Evolutionary conservation across 1,140 invertebrate species (phyloP).

Genomic region (Aphaenogaster floridana): DNA sequence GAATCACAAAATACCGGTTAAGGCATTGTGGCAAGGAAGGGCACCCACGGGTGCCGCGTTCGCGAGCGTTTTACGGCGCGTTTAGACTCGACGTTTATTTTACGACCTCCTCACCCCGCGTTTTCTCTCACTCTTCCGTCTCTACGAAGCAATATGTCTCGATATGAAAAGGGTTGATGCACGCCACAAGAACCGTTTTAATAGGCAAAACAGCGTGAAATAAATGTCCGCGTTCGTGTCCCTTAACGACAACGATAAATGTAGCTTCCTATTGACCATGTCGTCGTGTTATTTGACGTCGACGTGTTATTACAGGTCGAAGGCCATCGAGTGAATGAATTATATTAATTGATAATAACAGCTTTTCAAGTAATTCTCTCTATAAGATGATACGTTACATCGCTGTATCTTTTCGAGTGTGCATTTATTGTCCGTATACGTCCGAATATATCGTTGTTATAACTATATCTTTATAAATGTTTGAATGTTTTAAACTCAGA

Average conservation of each 20-base stretch:
- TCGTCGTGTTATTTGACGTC: not conserved
- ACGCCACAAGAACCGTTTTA: constrained; percentile 9
- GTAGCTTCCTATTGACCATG: not conserved
- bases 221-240: not conserved
- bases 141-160: not conserved
- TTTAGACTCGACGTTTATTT: constrained; percentile 54
- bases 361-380: not conserved
- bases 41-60: constrained; percentile 5
- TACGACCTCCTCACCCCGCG: constrained; percentile 18
- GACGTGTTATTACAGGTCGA: constrained; percentile 34
- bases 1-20: not conserved
- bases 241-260: constrained; percentile 33
- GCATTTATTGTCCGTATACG: not conserved
- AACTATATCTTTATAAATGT: not conserved
- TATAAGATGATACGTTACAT: not conserved
- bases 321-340: constrained; percentile 11
- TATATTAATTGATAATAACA: constrained; percentile 50
- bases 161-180: not conserved
- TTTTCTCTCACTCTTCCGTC: not conserved
- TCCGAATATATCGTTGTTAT: not conserved
- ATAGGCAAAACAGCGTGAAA: constrained; percentile 44
- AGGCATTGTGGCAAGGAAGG: not conserved
- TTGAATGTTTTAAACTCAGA: not conserved
- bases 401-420: not conserved
- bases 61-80: constrained; percentile 15